These are phyloP conservation scores for Staurois parvus DNA, from an alignment of 2,797 vertebrate genomes.

Conservation along the genomic window DNA sequence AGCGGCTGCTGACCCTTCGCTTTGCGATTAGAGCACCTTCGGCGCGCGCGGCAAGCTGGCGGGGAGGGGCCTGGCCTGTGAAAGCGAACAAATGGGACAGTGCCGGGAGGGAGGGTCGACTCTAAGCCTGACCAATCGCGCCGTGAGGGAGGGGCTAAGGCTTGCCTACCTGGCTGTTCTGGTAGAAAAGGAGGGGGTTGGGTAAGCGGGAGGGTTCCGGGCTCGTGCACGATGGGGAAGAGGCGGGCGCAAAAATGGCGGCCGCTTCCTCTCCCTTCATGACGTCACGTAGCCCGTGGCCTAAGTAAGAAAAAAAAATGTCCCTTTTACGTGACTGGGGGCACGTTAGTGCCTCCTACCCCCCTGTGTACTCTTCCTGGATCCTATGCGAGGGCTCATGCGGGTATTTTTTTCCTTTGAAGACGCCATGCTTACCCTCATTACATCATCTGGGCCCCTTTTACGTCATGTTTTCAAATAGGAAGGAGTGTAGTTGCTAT, in stretches of 20 bases:
- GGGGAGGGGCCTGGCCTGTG: not conserved
- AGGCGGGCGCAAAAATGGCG: conserved; percentile 26
- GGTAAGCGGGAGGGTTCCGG: not conserved
- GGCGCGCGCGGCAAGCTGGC: conserved; percentile 15
- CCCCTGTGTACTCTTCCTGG: too few species aligned
- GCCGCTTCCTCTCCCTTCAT: not conserved
- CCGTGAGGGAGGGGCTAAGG: not conserved
- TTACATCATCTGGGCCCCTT: not conserved
- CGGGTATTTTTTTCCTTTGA: too few species aligned
- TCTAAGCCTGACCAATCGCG: not conserved
- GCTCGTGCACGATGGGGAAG: conserved; percentile 1
- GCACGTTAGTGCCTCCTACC: not conserved
- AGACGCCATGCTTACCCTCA: not conserved
- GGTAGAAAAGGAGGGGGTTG: not conserved
- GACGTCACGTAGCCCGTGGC: conserved; percentile 5
- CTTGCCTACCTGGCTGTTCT: conserved; percentile 50
- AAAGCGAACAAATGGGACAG: not conserved
- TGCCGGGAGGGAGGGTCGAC: not conserved
- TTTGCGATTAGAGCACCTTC: not conserved
- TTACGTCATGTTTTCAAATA: too few species aligned
- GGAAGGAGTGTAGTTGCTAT: too few species aligned
- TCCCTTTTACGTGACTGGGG: not conserved
- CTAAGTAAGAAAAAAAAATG: not conserved
- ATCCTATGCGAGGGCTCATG: too few species aligned
- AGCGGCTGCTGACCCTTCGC: conserved; percentile 16